These are phyloP conservation scores for Herminia tarsipennalis DNA, from an alignment of 2,888 invertebrate genomes.

Conservation along the genomic window DNA sequence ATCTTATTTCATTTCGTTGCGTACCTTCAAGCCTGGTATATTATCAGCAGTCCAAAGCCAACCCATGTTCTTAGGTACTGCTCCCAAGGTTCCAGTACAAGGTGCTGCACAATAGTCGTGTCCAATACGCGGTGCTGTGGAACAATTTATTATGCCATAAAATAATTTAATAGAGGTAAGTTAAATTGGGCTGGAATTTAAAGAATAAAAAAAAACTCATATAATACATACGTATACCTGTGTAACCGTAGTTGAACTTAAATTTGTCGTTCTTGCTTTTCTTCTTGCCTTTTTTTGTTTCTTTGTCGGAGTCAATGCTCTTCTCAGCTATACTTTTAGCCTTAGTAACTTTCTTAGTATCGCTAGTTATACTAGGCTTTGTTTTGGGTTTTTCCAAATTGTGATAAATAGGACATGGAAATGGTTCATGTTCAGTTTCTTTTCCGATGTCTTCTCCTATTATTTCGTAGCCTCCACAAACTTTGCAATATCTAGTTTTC, in stretches of 20 bases:
- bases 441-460: slow-evolving; percentile 61
- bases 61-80: slow-evolving; percentile 79
- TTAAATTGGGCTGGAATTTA: no score
- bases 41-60: slow-evolving; percentile 80
- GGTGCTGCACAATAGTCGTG: slow-evolving; percentile 70
- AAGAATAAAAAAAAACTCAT: slow-evolving; percentile 27
- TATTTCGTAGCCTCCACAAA: slow-evolving; percentile 73
- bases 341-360: slow-evolving; percentile 48
- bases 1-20: slow-evolving; percentile 2
- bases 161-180: no score
- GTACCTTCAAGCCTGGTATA: slow-evolving; percentile 74
- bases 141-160: no score
- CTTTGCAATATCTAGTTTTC: slow-evolving; percentile 70
- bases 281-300: slow-evolving; percentile 61
- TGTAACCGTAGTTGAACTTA: slow-evolving; percentile 78
- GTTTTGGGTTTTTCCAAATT: slow-evolving; percentile 67
- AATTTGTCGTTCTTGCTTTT: slow-evolving; percentile 68
- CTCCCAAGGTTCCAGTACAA: slow-evolving; percentile 60
- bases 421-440: slow-evolving; percentile 48
- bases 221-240: slow-evolving; percentile 81
- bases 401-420: slow-evolving; percentile 75
- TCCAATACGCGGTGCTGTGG: slow-evolving; percentile 75
- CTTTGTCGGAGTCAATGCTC: slow-evolving; percentile 65
- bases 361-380: slow-evolving; percentile 59
- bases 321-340: slow-evolving; percentile 45